phyloP scores from a whole-genome alignment of 1,140 invertebrate genomes.

The Drosophila elegans region DNA sequence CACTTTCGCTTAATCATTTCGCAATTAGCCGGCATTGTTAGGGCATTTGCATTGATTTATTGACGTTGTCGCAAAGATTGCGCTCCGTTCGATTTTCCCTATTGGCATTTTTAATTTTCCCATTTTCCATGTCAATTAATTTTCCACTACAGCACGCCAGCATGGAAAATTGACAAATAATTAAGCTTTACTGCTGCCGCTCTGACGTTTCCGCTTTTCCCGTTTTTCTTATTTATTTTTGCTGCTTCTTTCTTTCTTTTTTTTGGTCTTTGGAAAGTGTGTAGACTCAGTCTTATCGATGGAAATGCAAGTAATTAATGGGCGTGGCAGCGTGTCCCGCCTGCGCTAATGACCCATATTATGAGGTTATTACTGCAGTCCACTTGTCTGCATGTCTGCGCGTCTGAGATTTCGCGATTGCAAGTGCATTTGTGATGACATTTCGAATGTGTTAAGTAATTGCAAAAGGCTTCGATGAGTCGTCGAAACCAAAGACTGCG shows the following conservation, averaged over 20 bases:
- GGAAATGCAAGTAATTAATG: constrained; percentile 57
- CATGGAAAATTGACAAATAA: constrained; percentile 63
- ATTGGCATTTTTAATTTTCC: constrained; percentile 19
- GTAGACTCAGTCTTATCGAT: constrained; percentile 55
- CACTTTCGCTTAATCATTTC: constrained; percentile 67
- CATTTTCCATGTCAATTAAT: constrained; percentile 37
- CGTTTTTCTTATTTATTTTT: constrained; percentile 15
- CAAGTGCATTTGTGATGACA: constrained; percentile 46
- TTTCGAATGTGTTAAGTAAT: constrained; percentile 48
- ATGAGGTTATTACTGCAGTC: constrained; percentile 34
- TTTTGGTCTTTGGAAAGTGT: constrained; percentile 32
- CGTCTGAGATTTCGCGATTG: constrained; percentile 8
- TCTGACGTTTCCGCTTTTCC: constrained; percentile 6
- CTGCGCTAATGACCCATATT: constrained; percentile 69
- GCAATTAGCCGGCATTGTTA: constrained; percentile 59
- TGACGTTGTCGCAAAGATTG: constrained; percentile 28
- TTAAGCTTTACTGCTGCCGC: constrained; percentile 39
- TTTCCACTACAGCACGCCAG: constrained; percentile 25
- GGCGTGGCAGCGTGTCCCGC: constrained; percentile 44
- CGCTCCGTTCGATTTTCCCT: background rate
- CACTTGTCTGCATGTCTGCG: background rate
- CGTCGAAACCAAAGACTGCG: constrained; percentile 20
- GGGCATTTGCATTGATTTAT: constrained; percentile 44
- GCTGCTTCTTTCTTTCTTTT: too few species aligned
- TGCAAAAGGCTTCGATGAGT: constrained; percentile 48